A percentile compares a stretch with the other conserved stretches of the same genome.
phyloP scores from a whole-genome alignment of 2,113 vertebrate species.

The Geothlypis trichas region DNA sequence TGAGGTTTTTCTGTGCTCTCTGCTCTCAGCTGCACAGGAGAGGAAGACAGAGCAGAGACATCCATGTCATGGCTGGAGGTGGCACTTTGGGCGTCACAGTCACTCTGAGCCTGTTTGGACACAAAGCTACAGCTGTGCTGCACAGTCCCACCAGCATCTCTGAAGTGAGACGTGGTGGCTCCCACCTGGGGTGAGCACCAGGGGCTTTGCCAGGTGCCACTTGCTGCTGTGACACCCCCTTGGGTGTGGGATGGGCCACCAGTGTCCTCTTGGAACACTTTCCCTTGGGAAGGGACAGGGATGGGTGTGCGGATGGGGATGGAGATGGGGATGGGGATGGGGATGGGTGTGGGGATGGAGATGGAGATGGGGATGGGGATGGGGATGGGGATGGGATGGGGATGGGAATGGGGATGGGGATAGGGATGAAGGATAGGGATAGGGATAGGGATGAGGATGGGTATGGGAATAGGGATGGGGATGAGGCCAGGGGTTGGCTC shows the following conservation, averaged over 20 bases:
- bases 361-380: neutral
- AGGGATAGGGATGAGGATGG: neutral
- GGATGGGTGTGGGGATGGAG: neutral
- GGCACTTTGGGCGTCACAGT: neutral
- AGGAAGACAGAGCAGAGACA: neutral
- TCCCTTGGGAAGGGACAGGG: neutral
- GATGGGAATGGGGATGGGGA: too few species aligned
- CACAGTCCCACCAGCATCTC: accelerated
- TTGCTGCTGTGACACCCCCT: accelerated
- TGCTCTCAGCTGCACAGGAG: neutral
- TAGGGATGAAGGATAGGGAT: neutral
- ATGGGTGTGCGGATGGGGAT: neutral
- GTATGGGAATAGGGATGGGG: neutral
- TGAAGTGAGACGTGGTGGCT: accelerated
- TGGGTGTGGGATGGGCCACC: accelerated
- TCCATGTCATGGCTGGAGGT: neutral
- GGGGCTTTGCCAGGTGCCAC: accelerated
- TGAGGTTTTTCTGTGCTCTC: neutral
- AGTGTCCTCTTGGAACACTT: neutral
- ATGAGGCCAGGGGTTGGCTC: neutral
- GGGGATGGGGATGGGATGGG: neutral
- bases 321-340: neutral
- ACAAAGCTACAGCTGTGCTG: neutral
- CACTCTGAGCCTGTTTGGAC: neutral
- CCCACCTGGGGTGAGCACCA: neutral